A percentile compares a stretch with the other conserved stretches of the same genome.
Evolutionary conservation across 2,113 vertebrate species (phyloP).

Genomic region (Lamprotornis superbus): DNA sequence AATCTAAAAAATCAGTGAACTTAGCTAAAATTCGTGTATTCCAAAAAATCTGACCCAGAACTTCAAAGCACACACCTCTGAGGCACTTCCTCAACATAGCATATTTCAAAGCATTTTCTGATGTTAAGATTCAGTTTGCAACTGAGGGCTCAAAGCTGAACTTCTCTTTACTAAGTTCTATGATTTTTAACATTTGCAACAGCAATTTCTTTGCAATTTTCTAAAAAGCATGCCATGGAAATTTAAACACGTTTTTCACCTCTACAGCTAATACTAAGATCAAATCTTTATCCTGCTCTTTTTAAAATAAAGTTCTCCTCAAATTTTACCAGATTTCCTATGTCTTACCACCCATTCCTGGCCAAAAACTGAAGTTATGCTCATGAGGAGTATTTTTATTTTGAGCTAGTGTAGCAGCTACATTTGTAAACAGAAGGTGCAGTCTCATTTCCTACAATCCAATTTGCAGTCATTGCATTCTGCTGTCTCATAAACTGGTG

Average conservation of each 20-base stretch:
- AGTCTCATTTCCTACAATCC: not conserved
- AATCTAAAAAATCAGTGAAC: not conserved
- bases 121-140: not conserved
- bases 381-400: not conserved
- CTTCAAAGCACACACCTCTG: not conserved
- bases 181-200: not conserved
- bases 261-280: not conserved
- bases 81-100: not conserved
- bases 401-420: not conserved
- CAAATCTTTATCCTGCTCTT: not conserved
- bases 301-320: not conserved
- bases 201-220: rapidly evolving
- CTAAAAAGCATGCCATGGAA: not conserved
- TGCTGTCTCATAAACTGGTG: not conserved
- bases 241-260: not conserved
- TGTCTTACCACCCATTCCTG: not conserved
- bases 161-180: not conserved
- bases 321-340: not conserved
- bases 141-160: not conserved
- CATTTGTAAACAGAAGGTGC: not conserved
- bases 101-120: not conserved
- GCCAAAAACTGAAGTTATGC: not conserved
- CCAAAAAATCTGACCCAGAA: not conserved
- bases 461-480: not conserved
- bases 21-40: not conserved